phyloP scores from a whole-genome alignment of 2,888 invertebrate species.

The Microplitis deprimator region DNA sequence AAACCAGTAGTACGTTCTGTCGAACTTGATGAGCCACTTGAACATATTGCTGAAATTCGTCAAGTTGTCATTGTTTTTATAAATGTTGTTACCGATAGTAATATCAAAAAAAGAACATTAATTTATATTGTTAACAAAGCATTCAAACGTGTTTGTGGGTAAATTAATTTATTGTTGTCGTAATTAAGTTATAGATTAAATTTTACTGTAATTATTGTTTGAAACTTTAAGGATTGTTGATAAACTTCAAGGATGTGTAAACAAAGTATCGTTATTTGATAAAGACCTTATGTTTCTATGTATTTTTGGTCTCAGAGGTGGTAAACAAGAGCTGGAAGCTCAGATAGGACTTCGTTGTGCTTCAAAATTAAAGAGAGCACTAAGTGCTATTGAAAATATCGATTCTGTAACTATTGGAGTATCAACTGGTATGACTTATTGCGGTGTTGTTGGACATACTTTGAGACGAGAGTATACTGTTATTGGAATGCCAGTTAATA shows the following conservation, averaged over 20 bases:
- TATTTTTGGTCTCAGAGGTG: slow-evolving; percentile 82
- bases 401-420: slow-evolving; percentile 77
- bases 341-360: slow-evolving; percentile 79
- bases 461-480: slow-evolving; percentile 83
- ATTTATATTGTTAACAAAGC: slow-evolving; percentile 73
- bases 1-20: slow-evolving; percentile 77
- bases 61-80: slow-evolving; percentile 80
- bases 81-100: slow-evolving; percentile 73
- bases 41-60: slow-evolving; percentile 82
- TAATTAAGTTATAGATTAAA: background rate
- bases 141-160: slow-evolving; percentile 73
- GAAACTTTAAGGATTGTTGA: slow-evolving; percentile 69
- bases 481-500: slow-evolving; percentile 81
- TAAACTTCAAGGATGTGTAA: slow-evolving; percentile 76
- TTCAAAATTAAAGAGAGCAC: slow-evolving; percentile 72
- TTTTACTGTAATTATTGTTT: slow-evolving; percentile 11
- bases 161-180: slow-evolving; percentile 43
- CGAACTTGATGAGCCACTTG: slow-evolving; percentile 79
- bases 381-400: slow-evolving; percentile 72
- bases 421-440: slow-evolving; percentile 81
- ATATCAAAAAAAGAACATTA: slow-evolving; percentile 68
- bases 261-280: slow-evolving; percentile 80
- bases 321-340: slow-evolving; percentile 80
- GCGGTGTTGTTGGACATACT: slow-evolving; percentile 82
- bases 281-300: slow-evolving; percentile 83